phyloP scores from a whole-genome alignment of 1,140 invertebrate genomes.

The Charaxes varanes region DNA sequence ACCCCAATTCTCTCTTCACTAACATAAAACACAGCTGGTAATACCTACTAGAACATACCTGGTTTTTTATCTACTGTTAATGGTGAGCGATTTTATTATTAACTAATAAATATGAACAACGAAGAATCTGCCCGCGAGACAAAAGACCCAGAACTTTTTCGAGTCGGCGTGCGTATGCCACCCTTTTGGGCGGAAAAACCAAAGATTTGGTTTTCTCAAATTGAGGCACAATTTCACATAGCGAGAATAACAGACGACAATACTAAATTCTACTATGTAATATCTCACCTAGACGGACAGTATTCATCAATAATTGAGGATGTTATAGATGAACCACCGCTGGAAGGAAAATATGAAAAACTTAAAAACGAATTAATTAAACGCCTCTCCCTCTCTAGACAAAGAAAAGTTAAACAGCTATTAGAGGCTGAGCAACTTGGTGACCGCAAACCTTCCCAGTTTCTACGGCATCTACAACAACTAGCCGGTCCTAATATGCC shows the following conservation, averaged over 20 bases:
- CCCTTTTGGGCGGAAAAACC: conserved; percentile 21
- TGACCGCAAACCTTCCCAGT: conserved; percentile 12
- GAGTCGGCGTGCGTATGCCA: conserved; percentile 10
- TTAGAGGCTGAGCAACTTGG: conserved; percentile 10
- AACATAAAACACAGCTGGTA: too few species aligned
- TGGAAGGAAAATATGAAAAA: conserved; percentile 6
- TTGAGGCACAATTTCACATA: conserved; percentile 13
- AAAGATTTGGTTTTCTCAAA: conserved; percentile 13
- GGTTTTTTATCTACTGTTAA: too few species aligned
- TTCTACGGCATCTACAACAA: conserved; percentile 15
- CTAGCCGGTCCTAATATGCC: conserved; percentile 15
- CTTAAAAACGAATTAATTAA: conserved; percentile 12
- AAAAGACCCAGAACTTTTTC: conserved; percentile 12
- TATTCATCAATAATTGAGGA: conserved; percentile 9
- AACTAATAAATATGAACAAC: too few species aligned
- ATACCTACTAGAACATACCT: too few species aligned
- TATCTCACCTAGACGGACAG: conserved; percentile 5
- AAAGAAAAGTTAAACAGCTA: conserved; percentile 12
- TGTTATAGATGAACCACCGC: conserved; percentile 9
- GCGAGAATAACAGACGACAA: conserved; percentile 11
- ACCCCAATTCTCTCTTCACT: too few species aligned
- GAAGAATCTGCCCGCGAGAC: too few species aligned
- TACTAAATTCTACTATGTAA: conserved; percentile 13
- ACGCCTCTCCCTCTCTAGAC: conserved; percentile 10
- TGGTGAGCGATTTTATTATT: too few species aligned